Evolutionary conservation across 2,888 invertebrate species (phyloP).

Genomic region (Chrysolina oricalcia): DNA sequence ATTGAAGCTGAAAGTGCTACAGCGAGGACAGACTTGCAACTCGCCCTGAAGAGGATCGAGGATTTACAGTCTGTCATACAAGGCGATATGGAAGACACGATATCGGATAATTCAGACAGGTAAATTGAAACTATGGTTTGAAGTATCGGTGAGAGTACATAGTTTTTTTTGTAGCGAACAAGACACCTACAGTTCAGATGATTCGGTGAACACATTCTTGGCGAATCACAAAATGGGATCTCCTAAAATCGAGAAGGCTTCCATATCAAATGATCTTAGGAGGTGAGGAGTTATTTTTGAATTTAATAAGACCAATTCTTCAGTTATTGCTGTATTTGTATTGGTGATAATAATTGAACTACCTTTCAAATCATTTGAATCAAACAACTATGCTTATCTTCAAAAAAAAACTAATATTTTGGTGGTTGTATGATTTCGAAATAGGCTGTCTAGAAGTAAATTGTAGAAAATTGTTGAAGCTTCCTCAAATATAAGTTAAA

Average conservation of each 20-base stretch:
- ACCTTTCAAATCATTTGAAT: too few species aligned
- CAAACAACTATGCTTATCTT: too few species aligned
- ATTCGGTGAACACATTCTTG: constrained; percentile 78
- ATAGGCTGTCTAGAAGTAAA: too few species aligned
- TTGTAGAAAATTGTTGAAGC: too few species aligned
- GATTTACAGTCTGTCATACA: constrained; percentile 95
- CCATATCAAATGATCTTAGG: constrained; percentile 53
- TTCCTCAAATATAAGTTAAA: too few species aligned
- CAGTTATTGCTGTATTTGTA: background rate
- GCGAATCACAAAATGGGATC: constrained; percentile 75
- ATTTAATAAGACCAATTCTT: background rate
- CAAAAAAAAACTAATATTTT: too few species aligned
- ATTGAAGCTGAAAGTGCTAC: constrained; percentile 82
- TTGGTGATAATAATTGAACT: too few species aligned
- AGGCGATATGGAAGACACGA: constrained; percentile 83
- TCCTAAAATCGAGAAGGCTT: constrained; percentile 53
- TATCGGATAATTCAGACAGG: constrained; percentile 81
- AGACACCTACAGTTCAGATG: constrained; percentile 80
- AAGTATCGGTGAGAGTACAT: too few species aligned
- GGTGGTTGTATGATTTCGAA: too few species aligned
- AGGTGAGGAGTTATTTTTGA: constrained; percentile 52
- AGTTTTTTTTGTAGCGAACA: constrained; percentile 73
- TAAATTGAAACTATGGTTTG: constrained; percentile 59
- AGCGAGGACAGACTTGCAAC: constrained; percentile 85
- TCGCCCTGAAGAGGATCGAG: constrained; percentile 91